phyloP scores from a whole-genome alignment of 2,797 vertebrate species.

The Artibeus lituratus region DNA sequence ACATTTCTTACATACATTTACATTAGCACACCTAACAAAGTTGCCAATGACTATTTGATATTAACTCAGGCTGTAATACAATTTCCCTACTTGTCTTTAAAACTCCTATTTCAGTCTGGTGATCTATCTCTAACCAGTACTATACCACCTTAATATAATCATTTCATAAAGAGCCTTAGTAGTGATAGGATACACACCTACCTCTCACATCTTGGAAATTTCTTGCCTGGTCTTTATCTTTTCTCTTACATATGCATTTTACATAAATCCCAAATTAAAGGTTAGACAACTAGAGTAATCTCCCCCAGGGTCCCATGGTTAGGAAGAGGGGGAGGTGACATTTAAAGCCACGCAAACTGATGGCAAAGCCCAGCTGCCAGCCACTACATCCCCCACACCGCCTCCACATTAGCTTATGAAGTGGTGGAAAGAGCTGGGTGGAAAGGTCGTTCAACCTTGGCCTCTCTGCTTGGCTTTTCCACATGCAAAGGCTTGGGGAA shows the following conservation, averaged over 20 bases:
- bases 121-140: background rate
- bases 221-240: background rate
- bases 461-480: background rate
- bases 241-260: background rate
- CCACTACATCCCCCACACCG: background rate
- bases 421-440: background rate
- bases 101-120: background rate
- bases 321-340: background rate
- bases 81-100: background rate
- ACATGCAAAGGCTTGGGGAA: background rate
- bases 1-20: background rate
- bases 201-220: background rate
- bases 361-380: background rate
- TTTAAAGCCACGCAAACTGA: background rate
- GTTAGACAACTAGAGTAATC: background rate
- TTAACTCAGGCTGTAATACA: background rate
- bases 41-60: background rate
- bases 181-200: background rate
- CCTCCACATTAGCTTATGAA: background rate
- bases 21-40: background rate
- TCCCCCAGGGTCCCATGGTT: background rate
- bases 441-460: background rate
- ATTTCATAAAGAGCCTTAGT: background rate
- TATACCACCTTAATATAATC: background rate
- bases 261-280: background rate